Evolutionary conservation across 2,113 vertebrate species (phyloP), one percentile per base, ranked within the genome.

Genomic region (Pelmatolapia mariae): DNA sequence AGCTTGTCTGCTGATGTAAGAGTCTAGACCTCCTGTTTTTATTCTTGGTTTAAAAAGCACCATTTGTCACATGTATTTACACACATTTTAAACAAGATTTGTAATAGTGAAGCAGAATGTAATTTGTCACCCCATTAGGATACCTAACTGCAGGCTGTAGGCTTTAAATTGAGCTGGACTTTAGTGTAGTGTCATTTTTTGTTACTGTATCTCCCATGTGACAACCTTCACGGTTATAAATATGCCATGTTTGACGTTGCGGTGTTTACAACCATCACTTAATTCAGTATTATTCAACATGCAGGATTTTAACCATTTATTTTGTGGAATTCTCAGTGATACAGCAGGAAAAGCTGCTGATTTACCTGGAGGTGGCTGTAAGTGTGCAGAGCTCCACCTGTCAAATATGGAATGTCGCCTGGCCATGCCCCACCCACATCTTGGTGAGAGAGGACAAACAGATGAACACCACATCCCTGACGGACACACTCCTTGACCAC

Each of bases 361-460:
- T 5, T 1, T 93, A 97, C 97, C 97, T 96, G 95, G 4, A 97
- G 94, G 90, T 93, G 92, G 86, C 81, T 88, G 87, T 96, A 97
- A 59, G 85, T 89, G 93, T 93, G 88, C 66, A 97, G 61, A 12
- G 91, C 93, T 26, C 97, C 97, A 7, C 97, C 97, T 40, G 96
- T 97, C 5, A 96, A 89, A 82, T 95, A 95, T 7, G 97, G 94
- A 31, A 96, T 76, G 84, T 97, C 94, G 1, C 96, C 96, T 1
- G 96, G 96, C 95, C 97, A 97, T 18, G 96, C 95, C 47, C 96
- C 94, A 6, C 96, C 97, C 52, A 97, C 95, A 15, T 95, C 93
- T 66, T 96, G 95, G 56, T 95, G 93, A 5, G 95, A 95, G 45
- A 97, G 96, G 84, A 95, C 76, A 83, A 96, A 97, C 57, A 97